Base-by-base conservation (phyloP, 2,797 vertebrate species). In the Cirrhinus molitorella region DNA sequence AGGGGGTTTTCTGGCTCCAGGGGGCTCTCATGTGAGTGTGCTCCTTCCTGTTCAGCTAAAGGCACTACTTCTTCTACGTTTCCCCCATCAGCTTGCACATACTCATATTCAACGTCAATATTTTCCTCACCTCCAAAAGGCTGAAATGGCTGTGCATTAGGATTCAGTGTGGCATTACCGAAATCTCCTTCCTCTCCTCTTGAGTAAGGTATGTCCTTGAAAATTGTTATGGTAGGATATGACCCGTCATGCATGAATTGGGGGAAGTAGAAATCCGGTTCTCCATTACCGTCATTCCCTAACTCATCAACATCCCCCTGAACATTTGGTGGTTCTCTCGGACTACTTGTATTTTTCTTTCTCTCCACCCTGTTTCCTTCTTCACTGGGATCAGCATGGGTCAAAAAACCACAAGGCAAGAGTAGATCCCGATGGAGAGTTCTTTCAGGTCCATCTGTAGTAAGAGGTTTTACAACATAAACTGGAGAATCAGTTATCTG, bases 401-500 rank as follows among this genome's bases (percentile, higher is more conserved):
- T 28, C 49, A 71, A 28, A 14, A 71, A 71, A 1, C 68, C 68
- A 71, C 68, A 71, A 23, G 67, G n/a, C 12, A 70, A 23, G 13
- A 70, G 43, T 7, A 71, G 5, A 25, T 47, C 43, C 25, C 37
- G 11, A 43, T 71, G 68, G 43, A 71, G 6, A 12, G 13, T 25
- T 47, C 43, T 71, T 71, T 71, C 43, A 71, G 43, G 43, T 47
- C 43, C 23, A 3, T 47, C 68, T 16, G 40, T 25, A 23, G 40
- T 45, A 40, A 70, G n/a, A 25, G 67, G 21, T 2, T 45, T 70
- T 1, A 70, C 12, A 6, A 25, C 67, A 45, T 70, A 70, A 1
- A 70, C n/a, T 23, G 40, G 67, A 70, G 12, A 70, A 45, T 70
- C 67, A n/a, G 37, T 6, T 70, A 70, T 70, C 25, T 70, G 37